Evolutionary conservation across 2,797 vertebrate genomes (phyloP), one percentile per base, ranked within the genome.

Genomic region (Gymnocypris eckloni): DNA sequence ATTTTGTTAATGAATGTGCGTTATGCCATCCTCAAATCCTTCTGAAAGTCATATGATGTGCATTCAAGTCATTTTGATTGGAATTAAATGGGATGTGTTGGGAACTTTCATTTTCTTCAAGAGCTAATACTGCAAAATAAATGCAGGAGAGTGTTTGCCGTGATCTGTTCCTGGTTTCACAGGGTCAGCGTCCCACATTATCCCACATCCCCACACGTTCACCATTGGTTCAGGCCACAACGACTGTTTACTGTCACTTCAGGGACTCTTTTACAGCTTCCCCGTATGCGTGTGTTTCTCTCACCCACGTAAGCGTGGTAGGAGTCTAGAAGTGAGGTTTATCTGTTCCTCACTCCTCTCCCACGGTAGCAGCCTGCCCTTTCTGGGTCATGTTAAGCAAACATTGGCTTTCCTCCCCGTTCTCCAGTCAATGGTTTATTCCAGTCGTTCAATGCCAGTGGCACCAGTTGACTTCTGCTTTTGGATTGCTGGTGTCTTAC

Each of bases 321-420:
- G 71, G 79, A 86, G 82, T 85, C 79, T 85, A 52, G 83, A 87
- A 89, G 84, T 86, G 67, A 66, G 78, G 12, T 72, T 86, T 86
- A 86, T 87, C 85, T 83, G 5, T 87, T 87, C 82, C 61, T 79
- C 43, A 48, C 28, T 82, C 56, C 69, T 86, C 81, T 79, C 81
- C 77, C 84, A 86, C 69, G 64, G 70, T 66, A 61, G 71, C n/a
- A 45, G 81, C 69, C 16, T 80, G 43, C 70, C 64, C 70, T 75
- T 83, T 73, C 37, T 83, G 83, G 81, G 45, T 77, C 73, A 86
- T 67, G 67, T 70, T 67, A 79, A 79, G 73, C 70, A 84, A 75
- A 81, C 25, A 64, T 75, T 78, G 41, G 18, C 33, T 50, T 41
- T 56, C 72, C 76, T n/a, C 76, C 77, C 33, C 9, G 10, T 85